Evolutionary conservation across 2,113 vertebrate species (phyloP).

Genomic region (Anhinga anhinga): DNA sequence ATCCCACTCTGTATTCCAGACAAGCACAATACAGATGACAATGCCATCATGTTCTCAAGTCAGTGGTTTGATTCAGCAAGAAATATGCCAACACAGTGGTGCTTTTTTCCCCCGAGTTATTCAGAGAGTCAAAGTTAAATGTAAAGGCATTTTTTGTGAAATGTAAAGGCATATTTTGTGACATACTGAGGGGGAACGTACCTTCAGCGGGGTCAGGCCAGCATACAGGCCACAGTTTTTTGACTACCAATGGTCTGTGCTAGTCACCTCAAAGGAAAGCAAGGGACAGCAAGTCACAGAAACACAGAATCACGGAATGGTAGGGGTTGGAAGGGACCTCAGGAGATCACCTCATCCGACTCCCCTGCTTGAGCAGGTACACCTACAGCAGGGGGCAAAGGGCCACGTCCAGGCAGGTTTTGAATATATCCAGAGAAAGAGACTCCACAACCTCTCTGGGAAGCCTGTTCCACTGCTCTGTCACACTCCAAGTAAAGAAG

Average conservation of each 20-base stretch:
- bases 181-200: accelerated
- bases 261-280: background rate
- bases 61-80: background rate
- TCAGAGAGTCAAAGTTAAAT: background rate
- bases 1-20: background rate
- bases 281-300: background rate
- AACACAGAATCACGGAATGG: too few relatives aligned
- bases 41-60: background rate
- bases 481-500: too few relatives aligned
- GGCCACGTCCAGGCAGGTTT: too few relatives aligned
- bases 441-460: too few relatives aligned
- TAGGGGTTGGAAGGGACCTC: too few relatives aligned
- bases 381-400: too few relatives aligned
- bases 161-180: background rate
- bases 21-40: background rate
- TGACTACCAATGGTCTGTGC: background rate
- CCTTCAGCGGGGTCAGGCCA: background rate
- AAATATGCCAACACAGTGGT: background rate
- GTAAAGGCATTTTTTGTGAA: background rate
- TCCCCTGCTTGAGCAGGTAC: too few relatives aligned
- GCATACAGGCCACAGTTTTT: background rate
- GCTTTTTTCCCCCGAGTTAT: background rate
- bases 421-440: too few relatives aligned
- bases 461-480: too few relatives aligned
- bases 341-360: too few relatives aligned